Base-by-base conservation (phyloP, 1,140 invertebrate genomes). In the Neodiprion lecontei region DNA sequence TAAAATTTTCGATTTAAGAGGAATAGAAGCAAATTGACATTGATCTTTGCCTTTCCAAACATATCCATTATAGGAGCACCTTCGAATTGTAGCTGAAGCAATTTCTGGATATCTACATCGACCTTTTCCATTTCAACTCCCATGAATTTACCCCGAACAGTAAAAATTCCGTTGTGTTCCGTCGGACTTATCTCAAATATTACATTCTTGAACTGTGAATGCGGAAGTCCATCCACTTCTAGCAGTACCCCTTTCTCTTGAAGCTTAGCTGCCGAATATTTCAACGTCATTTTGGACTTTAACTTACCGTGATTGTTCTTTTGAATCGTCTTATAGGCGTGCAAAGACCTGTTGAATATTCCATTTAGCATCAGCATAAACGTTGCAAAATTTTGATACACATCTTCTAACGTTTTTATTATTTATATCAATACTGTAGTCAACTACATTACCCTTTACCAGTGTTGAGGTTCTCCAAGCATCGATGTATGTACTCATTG, bases 1-100 rank as follows among this genome's bases (percentile, higher is more conserved):
- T 95, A 95, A 87, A 95, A 95, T 85, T 96, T 96, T 74, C 91
- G 91, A 85, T 95, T 95, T 12, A 96, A 86, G 71, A 96, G 89
- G 84, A 93, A 93, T 66, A 96, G 89, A 9, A 95, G 86, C 48
- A 95, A 88, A 85, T 96, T 95, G 23, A 95, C 93, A 81, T 95
- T 95, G 69, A 95, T 91, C 85, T 93, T 93, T 5, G 94, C 94
- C 85, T 92, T 93, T 12, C 93, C 93, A 86, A 95, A 96, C 89
- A 96, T 92, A 79, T 95, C 91, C 91, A 95, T 95, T 2, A 95
- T 92, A 10, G 93, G 89, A 11, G 92, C 91, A 67, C 95, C 94
- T 81, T 96, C 94, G 82, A 94, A 96, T 82, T 96, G 94, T 53
- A 95, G 88, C 80, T 95, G 92, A 1, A 96, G 89, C 17, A 96